Evolutionary conservation across 2,113 vertebrate species (phyloP).

Genomic region (Chloropsis cyanopogon): DNA sequence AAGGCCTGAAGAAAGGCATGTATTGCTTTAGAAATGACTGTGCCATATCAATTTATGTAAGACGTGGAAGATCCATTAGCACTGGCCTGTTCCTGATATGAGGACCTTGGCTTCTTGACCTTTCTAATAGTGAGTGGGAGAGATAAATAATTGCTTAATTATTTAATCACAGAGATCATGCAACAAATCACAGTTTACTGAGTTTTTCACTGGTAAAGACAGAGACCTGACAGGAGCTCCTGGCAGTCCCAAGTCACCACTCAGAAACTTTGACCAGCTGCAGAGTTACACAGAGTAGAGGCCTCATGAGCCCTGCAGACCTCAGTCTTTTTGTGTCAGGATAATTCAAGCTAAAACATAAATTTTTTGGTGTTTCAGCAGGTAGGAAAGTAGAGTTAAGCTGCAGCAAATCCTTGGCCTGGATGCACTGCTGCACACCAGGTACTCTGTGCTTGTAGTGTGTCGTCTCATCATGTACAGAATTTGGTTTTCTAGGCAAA

Average conservation of each 20-base stretch:
- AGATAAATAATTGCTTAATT: neutral
- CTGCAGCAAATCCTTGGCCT: neutral
- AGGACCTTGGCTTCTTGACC: constrained; percentile 19
- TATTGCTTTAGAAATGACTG: neutral
- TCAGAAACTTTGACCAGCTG: neutral
- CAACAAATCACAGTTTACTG: neutral
- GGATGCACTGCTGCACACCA: neutral
- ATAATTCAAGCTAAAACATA: neutral
- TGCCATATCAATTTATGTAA: neutral
- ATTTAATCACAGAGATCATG: neutral
- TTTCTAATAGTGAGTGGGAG: neutral
- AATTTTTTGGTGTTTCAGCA: neutral
- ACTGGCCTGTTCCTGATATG: neutral
- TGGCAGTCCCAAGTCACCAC: neutral
- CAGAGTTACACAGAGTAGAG: neutral
- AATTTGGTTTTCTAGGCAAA: neutral
- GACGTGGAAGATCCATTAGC: neutral
- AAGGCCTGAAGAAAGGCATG: neutral
- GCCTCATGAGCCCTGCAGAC: neutral
- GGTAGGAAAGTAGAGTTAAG: neutral
- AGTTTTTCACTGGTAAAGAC: neutral
- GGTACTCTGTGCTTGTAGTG: neutral
- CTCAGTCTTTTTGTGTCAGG: neutral
- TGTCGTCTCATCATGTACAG: neutral
- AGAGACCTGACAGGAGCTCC: neutral